phyloP scores from a whole-genome alignment of 1,140 invertebrate species.

The Cyphomyrmex costatus region DNA sequence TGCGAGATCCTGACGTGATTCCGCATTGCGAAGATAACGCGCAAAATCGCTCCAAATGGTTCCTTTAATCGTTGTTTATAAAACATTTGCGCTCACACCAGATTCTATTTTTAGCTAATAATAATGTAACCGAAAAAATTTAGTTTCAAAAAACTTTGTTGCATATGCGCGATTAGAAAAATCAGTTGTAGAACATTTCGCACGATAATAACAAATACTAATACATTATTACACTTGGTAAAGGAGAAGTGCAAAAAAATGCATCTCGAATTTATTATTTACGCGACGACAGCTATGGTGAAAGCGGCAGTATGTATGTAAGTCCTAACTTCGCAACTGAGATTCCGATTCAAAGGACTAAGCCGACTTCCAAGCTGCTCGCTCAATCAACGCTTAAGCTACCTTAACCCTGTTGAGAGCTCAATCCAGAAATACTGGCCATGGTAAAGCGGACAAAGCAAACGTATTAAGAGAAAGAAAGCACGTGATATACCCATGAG shows the following conservation, averaged over 20 bases:
- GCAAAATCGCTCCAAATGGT: slow-evolving; percentile 38
- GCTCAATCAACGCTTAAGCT: slow-evolving; percentile 73
- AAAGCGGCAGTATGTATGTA: slow-evolving; percentile 37
- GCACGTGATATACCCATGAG: not conserved
- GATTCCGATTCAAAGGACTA: slow-evolving; percentile 62
- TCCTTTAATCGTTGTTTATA: slow-evolving; percentile 12
- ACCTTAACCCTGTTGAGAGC: slow-evolving; percentile 63
- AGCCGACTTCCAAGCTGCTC: slow-evolving; percentile 60
- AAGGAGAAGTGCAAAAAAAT: not conserved
- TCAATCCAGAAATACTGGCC: slow-evolving; percentile 65
- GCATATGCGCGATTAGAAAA: not conserved
- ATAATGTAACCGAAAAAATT: not conserved
- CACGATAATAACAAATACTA: not conserved
- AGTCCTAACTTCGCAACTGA: slow-evolving; percentile 40
- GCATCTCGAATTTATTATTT: slow-evolving; percentile 7
- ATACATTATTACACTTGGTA: slow-evolving; percentile 5
- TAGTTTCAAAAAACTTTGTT: not conserved
- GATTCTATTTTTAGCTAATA: not conserved
- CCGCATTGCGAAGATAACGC: slow-evolving; percentile 51
- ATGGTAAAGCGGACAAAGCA: slow-evolving; percentile 52
- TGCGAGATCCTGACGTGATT: slow-evolving; percentile 28
- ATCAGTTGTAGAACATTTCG: not conserved
- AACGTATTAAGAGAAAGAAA: slow-evolving; percentile 4
- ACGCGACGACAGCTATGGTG: slow-evolving; percentile 2
- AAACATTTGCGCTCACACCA: not conserved